Evolutionary conservation across 2,113 vertebrate species (phyloP), one percentile per base, ranked within the genome.

Genomic region (Mormyrus lacerda): DNA sequence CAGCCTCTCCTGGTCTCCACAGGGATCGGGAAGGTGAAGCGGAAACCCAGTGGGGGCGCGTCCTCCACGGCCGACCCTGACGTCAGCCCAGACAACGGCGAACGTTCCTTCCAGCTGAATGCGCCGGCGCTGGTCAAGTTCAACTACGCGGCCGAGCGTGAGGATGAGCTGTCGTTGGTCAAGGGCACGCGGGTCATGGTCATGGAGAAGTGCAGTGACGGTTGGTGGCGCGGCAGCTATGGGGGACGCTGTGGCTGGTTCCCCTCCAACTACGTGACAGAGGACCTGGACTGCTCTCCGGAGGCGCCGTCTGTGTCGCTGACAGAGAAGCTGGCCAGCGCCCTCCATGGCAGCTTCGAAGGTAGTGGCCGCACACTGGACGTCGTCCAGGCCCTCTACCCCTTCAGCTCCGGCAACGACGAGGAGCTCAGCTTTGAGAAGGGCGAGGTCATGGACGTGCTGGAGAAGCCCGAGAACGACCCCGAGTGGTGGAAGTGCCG

Each of bases 401-500:
- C 97, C 0, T 98, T 98, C 95, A 97, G 94, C 94, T 97, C 97
- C 0, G 96, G 93, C 79, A 98, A 97, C 73, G 97, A 97, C 44
- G 97, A 98, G 95, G 97, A 98, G 94, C 97, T 98, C 44, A 97
- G 96, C 94, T 98, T 98, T 89, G 97, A 98, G 93, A 97, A 96
- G 93, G 97, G 97, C 1, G 97, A 98, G 92, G 90, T 98, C 89
- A 98, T 98, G 97, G 97, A 98, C 92, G 97, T 98, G 58, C 94
- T 98, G 91, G 97, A 98, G 94, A 98, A 97, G 91, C 97, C 97
- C 0, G 97, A 98, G 94, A 98, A 98, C 89, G 97, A 98, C 91
- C 97, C 97, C 0, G 97, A 98, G 90, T 98, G 97, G 97, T 98
- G 97, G 97, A 97, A 97, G 93, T 98, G 97, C 93, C 96, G 97